Conservation (phyloP, 30 jellyfish, hydroid and myxozoan genomes). For the Nemopilema nomurai region DNA sequence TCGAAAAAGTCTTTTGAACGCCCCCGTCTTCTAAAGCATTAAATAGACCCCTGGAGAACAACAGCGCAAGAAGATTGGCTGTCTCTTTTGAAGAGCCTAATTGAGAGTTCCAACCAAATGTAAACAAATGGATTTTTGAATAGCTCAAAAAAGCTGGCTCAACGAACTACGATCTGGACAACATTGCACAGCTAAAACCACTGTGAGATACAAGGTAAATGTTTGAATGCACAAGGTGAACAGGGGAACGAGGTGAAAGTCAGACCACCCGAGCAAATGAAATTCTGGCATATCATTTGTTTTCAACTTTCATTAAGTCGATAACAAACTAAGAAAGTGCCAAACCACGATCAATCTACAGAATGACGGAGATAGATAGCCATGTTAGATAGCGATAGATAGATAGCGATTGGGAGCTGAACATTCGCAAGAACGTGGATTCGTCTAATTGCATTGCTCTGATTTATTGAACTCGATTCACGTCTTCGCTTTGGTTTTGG, state of each 20-base stretch:
- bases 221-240: neutral
- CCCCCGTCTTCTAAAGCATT: neutral
- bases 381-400: too few species aligned
- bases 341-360: too few species aligned
- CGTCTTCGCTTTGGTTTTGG: too few species aligned
- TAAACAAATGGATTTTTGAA: too few species aligned
- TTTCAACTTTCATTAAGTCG: neutral
- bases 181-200: neutral
- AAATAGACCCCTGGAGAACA: neutral
- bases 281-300: neutral
- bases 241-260: neutral
- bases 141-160: neutral
- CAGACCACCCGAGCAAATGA: neutral
- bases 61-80: neutral
- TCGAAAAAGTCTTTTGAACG: neutral
- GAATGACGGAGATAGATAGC: too few species aligned
- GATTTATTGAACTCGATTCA: too few species aligned
- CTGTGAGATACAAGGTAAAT: neutral
- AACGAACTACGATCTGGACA: neutral
- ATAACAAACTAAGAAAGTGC: too few species aligned
- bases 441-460: too few species aligned
- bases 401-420: too few species aligned
- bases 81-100: neutral
- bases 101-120: too few species aligned
- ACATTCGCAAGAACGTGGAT: too few species aligned